Percentiles rank a stretch among this genome's conserved stretches.
Conservation (phyloP, 2,113 vertebrate genomes). For the Laticauda laticaudata region DNA sequence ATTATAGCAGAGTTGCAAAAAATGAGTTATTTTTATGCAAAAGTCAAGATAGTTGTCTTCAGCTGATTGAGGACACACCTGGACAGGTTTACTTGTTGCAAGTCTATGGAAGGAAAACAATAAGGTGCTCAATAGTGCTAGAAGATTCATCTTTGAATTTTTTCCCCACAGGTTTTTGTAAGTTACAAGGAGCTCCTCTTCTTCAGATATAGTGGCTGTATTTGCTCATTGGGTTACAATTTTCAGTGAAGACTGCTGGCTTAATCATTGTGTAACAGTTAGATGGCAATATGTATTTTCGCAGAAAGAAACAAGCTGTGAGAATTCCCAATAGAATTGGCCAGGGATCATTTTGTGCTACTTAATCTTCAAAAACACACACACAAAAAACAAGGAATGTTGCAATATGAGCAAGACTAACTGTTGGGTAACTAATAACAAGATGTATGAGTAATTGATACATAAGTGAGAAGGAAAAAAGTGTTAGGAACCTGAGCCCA, state of each 20-base stretch:
- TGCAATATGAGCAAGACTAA: conserved; percentile 56
- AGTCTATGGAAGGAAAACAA: conserved; percentile 51
- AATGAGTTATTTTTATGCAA: conserved; percentile 29
- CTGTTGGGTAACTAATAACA: conserved; percentile 57
- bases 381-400: conserved; percentile 35
- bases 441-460: conserved; percentile 33
- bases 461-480: not conserved
- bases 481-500: not conserved
- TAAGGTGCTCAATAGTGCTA: conserved; percentile 42
- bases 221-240: conserved; percentile 22
- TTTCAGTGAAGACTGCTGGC: conserved; percentile 52
- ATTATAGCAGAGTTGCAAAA: conserved; percentile 15
- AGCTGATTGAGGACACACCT: conserved; percentile 53
- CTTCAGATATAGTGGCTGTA: conserved; percentile 36
- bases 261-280: conserved; percentile 53
- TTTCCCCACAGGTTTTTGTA: conserved; percentile 13
- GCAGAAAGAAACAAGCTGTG: conserved; percentile 62
- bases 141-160: conserved; percentile 47
- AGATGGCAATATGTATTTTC: conserved; percentile 55
- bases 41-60: conserved; percentile 30
- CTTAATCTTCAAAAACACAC: conserved; percentile 59
- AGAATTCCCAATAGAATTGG: conserved; percentile 61
- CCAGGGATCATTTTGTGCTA: conserved; percentile 55
- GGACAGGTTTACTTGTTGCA: conserved; percentile 53
- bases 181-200: conserved; percentile 35